Evolutionary conservation across 2,797 vertebrate genomes (phyloP).

Genomic region (Bovichtus diacanthus): DNA sequence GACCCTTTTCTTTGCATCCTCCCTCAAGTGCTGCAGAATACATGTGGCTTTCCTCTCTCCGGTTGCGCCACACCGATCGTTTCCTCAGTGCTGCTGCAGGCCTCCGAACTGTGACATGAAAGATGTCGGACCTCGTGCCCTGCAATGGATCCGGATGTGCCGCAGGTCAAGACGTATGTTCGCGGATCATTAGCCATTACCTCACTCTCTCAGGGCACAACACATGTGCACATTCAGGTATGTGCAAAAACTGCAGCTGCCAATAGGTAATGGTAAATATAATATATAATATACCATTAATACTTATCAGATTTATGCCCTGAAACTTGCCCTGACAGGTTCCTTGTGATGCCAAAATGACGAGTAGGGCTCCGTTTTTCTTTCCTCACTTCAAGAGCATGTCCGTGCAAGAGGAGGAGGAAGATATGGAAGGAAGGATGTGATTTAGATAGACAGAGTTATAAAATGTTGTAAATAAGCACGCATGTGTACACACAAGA

Average conservation of each 20-base stretch:
- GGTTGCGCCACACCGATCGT: constrained; percentile 25
- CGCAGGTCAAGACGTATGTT: constrained; percentile 37
- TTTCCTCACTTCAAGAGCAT: constrained; percentile 8
- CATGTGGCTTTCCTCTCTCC: constrained; percentile 26
- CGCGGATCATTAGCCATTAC: constrained; percentile 27
- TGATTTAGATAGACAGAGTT: constrained; percentile 39
- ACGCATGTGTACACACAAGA: not conserved
- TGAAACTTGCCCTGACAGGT: not conserved
- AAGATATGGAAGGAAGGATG: constrained; percentile 17
- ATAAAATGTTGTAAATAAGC: constrained; percentile 2
- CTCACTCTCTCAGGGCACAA: not conserved
- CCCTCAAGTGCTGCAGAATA: constrained; percentile 30
- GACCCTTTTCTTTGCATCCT: constrained; percentile 25
- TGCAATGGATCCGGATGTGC: constrained; percentile 40
- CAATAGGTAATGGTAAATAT: not conserved
- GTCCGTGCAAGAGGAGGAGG: constrained; percentile 16
- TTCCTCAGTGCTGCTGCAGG: constrained; percentile 55
- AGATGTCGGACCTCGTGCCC: constrained; percentile 26
- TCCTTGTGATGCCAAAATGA: too few relatives aligned
- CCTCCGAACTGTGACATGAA: constrained; percentile 58
- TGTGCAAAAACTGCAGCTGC: not conserved
- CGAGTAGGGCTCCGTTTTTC: too few relatives aligned
- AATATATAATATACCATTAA: not conserved
- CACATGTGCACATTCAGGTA: not conserved
- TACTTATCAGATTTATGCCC: not conserved